These are phyloP conservation scores for Perca schrenkii DNA, from an alignment of 2,113 vertebrate species.

Conservation along the genomic window DNA sequence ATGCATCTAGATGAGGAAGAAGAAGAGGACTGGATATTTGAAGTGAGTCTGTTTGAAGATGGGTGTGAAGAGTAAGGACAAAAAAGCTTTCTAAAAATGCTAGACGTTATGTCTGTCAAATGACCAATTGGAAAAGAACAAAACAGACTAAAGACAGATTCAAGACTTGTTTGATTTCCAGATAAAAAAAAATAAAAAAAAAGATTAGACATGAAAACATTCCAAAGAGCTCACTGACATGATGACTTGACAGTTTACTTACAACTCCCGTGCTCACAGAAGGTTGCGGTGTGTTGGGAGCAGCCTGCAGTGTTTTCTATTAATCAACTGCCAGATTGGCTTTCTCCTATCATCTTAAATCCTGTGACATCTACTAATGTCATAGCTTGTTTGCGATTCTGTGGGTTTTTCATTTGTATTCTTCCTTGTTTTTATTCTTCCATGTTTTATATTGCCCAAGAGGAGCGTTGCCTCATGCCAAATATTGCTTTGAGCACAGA, in stretches of 20 bases:
- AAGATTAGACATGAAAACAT: not conserved
- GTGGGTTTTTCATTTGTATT: not conserved
- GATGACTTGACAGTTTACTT: not conserved
- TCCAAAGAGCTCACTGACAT: not conserved
- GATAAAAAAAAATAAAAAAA: not conserved
- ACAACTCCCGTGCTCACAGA: not conserved
- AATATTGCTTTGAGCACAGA: not conserved
- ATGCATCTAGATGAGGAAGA: conserved; percentile 91
- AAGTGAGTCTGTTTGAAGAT: conserved; percentile 69
- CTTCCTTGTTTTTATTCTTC: not conserved
- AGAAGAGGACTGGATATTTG: conserved; percentile 81
- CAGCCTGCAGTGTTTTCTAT: not conserved
- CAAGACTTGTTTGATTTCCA: not conserved
- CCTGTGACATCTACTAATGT: not conserved
- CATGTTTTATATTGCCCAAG: not conserved
- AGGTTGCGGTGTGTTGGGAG: not conserved
- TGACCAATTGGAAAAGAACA: not conserved
- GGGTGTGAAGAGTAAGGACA: not conserved
- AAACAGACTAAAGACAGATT: not conserved
- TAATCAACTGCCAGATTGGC: conserved; percentile 16
- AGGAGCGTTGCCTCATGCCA: not conserved
- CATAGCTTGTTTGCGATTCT: not conserved
- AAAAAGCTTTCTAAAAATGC: not conserved
- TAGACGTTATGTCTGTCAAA: not conserved
- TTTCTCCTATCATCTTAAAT: not conserved